These are phyloP conservation scores for Stenotaenia linearis DNA, from an alignment of 2,888 invertebrate species.

Conservation along the genomic window DNA sequence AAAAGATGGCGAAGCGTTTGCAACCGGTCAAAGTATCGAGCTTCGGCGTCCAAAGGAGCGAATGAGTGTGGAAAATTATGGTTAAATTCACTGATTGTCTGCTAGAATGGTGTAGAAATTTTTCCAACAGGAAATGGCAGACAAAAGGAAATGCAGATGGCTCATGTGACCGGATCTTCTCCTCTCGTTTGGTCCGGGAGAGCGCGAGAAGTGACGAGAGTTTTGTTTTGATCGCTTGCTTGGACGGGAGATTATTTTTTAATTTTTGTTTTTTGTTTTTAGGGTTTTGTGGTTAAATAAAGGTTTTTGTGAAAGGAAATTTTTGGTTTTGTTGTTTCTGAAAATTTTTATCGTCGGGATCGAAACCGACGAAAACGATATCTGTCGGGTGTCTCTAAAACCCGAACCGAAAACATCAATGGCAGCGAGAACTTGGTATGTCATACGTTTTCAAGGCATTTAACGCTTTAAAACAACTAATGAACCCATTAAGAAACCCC, in stretches of 20 bases:
- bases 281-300: no score
- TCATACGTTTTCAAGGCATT: background rate
- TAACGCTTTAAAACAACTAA: background rate
- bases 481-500: background rate
- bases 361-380: background rate
- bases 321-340: no score
- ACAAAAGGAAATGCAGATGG: conserved; percentile 37
- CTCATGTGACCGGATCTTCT: conserved; percentile 33
- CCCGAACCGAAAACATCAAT: background rate
- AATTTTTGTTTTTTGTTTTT: background rate
- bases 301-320: no score
- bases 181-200: conserved; percentile 29
- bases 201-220: conserved; percentile 1
- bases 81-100: background rate
- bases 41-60: background rate
- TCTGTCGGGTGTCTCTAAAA: background rate
- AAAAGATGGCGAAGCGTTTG: background rate
- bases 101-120: conserved; percentile 18
- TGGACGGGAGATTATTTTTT: background rate
- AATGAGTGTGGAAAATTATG: background rate
- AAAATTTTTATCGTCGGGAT: background rate
- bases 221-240: background rate
- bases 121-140: conserved; percentile 37
- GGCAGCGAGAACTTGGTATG: background rate
- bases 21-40: background rate